Evolutionary conservation across 2,888 invertebrate genomes (phyloP).

Genomic region (Onthophagus sagittarius): DNA sequence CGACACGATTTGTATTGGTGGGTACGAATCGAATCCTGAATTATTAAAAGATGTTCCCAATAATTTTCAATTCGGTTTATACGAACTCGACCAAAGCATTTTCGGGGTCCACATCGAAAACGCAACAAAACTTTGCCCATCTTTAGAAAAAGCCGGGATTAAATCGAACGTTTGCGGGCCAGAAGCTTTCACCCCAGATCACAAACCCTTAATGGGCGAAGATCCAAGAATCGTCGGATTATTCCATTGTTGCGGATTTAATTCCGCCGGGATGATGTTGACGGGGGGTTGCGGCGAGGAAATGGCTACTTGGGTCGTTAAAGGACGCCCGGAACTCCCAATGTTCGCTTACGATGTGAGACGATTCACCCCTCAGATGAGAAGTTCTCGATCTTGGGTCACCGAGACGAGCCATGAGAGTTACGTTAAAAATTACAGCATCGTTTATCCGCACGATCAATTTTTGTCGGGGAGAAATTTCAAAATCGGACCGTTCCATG

Average conservation of each 20-base stretch:
- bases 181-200: conserved; percentile 90
- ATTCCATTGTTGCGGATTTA: conserved; percentile 84
- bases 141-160: conserved; percentile 69
- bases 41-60: conserved; percentile 72
- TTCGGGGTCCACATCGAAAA: conserved; percentile 73
- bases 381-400: conserved; percentile 69
- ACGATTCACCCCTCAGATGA: conserved; percentile 73
- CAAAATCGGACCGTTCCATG: conserved; percentile 64
- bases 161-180: conserved; percentile 87
- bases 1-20: conserved; percentile 78
- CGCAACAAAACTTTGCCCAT: conserved; percentile 71
- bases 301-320: conserved; percentile 78
- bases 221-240: conserved; percentile 68
- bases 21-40: conserved; percentile 83
- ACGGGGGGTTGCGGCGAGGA: conserved; percentile 85
- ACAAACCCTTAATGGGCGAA: conserved; percentile 81
- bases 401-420: conserved; percentile 82
- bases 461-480: conserved; percentile 75
- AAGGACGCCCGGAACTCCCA: conserved; percentile 77
- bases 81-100: conserved; percentile 82
- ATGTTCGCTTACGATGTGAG: conserved; percentile 86
- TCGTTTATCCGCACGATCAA: conserved; percentile 81
- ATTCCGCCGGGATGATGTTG: conserved; percentile 89
- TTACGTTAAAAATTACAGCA: conserved; percentile 82
- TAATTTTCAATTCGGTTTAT: conserved; percentile 79